Conservation (phyloP, 2,113 vertebrate genomes). For the Syrmaticus mikado region DNA sequence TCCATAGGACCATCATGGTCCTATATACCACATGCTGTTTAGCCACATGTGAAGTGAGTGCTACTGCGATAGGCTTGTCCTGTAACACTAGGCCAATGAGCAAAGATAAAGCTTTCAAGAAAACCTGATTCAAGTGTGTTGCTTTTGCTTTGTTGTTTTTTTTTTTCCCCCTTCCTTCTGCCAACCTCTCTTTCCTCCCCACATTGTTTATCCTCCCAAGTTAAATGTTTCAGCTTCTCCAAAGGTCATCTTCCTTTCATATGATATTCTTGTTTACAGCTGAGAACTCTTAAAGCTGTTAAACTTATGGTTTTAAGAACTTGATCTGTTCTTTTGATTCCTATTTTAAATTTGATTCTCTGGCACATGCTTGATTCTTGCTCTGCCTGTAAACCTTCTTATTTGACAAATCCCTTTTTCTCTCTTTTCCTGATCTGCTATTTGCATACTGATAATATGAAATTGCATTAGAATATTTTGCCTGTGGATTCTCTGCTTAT, state of each 20-base stretch:
- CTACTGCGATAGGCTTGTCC: neutral
- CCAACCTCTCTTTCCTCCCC: neutral
- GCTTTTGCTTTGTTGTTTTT: neutral
- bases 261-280: constrained; percentile 3
- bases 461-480: neutral
- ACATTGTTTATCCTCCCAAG: neutral
- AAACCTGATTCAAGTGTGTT: neutral
- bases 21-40: neutral
- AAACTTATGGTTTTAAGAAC: neutral
- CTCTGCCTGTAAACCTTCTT: neutral
- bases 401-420: constrained; percentile 19
- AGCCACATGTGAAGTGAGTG: neutral
- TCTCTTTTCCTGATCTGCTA: neutral
- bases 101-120: neutral
- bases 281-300: constrained; percentile 2
- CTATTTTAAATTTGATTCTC: neutral
- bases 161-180: neutral
- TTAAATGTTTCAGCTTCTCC: neutral
- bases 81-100: neutral
- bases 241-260: constrained; percentile 2
- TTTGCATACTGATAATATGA: constrained; percentile 23
- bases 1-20: neutral
- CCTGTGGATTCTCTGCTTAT: constrained; percentile 1
- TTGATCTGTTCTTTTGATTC: neutral
- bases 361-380: neutral